These are phyloP conservation scores for Pollachius pollachius DNA, from an alignment of 2,113 vertebrate genomes.

Conservation along the genomic window DNA sequence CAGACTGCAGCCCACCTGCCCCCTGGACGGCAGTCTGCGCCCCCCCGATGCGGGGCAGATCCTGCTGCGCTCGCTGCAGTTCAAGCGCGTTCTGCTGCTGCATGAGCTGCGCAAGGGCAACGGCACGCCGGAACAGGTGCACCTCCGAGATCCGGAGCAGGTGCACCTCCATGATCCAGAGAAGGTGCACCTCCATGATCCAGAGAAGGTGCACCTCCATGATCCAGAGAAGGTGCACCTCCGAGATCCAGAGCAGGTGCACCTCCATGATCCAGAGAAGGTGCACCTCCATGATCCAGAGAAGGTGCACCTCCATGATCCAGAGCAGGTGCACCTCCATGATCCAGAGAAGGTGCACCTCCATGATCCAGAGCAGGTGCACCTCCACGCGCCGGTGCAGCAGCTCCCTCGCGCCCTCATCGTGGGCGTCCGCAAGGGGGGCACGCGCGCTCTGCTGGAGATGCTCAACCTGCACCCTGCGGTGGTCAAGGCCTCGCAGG, in stretches of 20 bases:
- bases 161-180: conserved; percentile 79
- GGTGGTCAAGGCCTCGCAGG: conserved; percentile 96
- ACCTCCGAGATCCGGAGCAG: conserved; percentile 73
- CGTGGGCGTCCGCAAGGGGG: conserved; percentile 93
- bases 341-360: too few relatives aligned
- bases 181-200: conserved; percentile 83
- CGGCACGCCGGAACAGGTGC: conserved; percentile 59
- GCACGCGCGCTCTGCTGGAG: conserved; percentile 91
- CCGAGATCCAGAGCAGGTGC: conserved; percentile 88
- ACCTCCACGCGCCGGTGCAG: conserved; percentile 86
- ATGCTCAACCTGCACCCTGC: conserved; percentile 95
- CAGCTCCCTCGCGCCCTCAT: conserved; percentile 95
- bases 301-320: too few relatives aligned
- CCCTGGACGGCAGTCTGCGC: conserved; percentile 78
- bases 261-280: conserved; percentile 85
- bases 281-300: conserved; percentile 80
- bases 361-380: conserved; percentile 76
- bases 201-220: conserved; percentile 85
- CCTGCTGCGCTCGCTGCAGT: conserved; percentile 83
- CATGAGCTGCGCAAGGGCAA: conserved; percentile 87
- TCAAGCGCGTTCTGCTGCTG: conserved; percentile 83
- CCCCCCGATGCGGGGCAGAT: conserved; percentile 77
- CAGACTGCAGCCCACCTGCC: conserved; percentile 90
- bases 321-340: too few relatives aligned
- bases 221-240: conserved; percentile 80